phyloP scores from a whole-genome alignment of 2,888 invertebrate genomes.

The Apamea anceps region DNA sequence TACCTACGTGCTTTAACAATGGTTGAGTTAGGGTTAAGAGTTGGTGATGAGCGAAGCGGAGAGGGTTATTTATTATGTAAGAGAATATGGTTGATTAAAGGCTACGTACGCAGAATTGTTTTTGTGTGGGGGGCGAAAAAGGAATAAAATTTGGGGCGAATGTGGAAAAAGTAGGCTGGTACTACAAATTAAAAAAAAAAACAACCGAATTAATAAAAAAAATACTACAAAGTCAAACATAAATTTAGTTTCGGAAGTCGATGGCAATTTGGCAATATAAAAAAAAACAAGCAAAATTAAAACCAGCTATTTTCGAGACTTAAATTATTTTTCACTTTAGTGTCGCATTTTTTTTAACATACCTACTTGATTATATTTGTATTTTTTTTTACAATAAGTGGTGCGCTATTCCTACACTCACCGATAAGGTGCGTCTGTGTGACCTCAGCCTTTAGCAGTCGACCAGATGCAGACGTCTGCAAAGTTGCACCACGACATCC shows the following conservation, averaged over 20 bases:
- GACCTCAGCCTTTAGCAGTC: not conserved
- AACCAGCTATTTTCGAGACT: not conserved
- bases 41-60: constrained; percentile 45
- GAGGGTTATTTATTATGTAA: not conserved
- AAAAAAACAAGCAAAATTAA: not conserved
- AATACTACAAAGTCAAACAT: not conserved
- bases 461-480: constrained; percentile 37
- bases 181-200: not conserved
- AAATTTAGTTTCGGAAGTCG: too few species aligned
- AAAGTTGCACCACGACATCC: constrained; percentile 45
- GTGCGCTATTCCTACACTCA: not conserved
- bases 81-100: not conserved
- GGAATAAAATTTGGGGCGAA: not conserved
- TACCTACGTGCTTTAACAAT: constrained; percentile 65
- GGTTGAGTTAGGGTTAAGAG: not conserved
- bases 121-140: not conserved
- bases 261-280: not conserved
- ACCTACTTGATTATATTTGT: not conserved
- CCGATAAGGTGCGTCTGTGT: not conserved
- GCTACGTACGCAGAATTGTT: not conserved
- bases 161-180: not conserved
- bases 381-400: not conserved
- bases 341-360: not conserved
- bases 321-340: not conserved
- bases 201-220: not conserved